Evolutionary conservation across 1,140 invertebrate genomes (phyloP), one percentile per base, ranked within the genome.

Genomic region (Drosophila repleta): DNA sequence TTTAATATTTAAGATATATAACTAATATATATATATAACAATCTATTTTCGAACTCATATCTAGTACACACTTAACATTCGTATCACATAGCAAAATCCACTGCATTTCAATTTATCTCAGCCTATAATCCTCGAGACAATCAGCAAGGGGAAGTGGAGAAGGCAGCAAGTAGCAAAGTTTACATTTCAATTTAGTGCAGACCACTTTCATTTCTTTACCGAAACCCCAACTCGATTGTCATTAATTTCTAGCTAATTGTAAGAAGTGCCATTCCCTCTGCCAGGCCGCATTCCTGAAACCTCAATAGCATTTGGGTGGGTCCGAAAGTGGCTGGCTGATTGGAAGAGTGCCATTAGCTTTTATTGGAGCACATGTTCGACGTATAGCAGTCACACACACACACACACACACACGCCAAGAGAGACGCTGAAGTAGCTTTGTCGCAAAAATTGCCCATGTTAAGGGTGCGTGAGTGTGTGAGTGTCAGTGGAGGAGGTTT

Each of bases 321-420:
- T 11, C 68, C 57, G 46, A 48, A 66, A 71, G 61, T 71, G 62
- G 68, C 45, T 46, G 53, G 52, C 53, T 71, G 68, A 71, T 57
- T 71, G 68, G 52, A 61, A 43, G 45, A 51, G 51, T 71, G 61
- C 69, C 69, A 72, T 72, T 66, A 72, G 69, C 69, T 72, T 72
- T 66, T 72, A 72, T 72, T 72, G 69, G 55, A 46, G 15, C 63
- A 66, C 46, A 71, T 71, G 68, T 65, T 37, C 29, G n/a, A 3
- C 24, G 15, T 18, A 21, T 15, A 49, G 18, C 24, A 35, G 26
- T 55, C 21, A 48, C 39, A 69, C 46, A 41, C 57, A 21, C 56
- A 35, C 17, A n/a, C 57, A 21, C 13, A 48, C 57, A 11, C 24
- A 48, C 41, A 43, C 24, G 26, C 41, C n/a, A 8, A 29, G 26